Evolutionary conservation across 2,797 vertebrate genomes (phyloP), one percentile per base, ranked within the genome.

Genomic region (Anguilla megastoma): DNA sequence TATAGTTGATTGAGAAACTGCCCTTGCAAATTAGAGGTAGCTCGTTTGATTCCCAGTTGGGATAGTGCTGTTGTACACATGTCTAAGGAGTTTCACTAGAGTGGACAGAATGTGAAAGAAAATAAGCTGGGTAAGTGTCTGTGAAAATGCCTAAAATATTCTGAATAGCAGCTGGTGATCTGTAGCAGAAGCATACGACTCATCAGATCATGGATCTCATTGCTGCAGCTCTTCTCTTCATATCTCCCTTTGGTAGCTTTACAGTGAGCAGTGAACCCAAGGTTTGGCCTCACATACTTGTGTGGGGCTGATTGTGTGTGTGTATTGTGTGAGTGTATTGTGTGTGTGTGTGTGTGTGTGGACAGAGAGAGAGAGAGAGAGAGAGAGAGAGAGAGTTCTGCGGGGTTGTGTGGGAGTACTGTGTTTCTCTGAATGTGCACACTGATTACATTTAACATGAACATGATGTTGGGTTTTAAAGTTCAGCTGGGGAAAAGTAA

Each of bases 331-430:
- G 30, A 36, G 36, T 36, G 36, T 36, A 36, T 36, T 74, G 10
- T 74, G 69, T 74, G 69, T 74, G 27, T 74, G 30, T 74, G 63
- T 69, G 5, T 74, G 69, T 74, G 56, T 58, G 56, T 58, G 56
- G 8, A 58, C 3, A 58, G 56, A 58, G 56, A 58, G 56, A 12
- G 56, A 58, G 56, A 60, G 56, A 14, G 14, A 60, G 58, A 60
- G 18, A 60, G 16, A 24, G 58, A 24, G 58, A 18, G 58, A 60
- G 58, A 24, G 58, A 24, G 21, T 4, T 24, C 0, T 4, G 14
- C 0, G 3, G 16, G 18, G 58, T 60, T 18, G 4, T 18, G 41
- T 60, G 58, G 2, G 18, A 60, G 58, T 18, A 45, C 41, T 45
- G 41, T 45, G 58, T 60, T 60, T 18, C 21, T 24, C 10, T 33